phyloP scores from a whole-genome alignment of 2,113 vertebrate genomes.

The Platanista minor region DNA sequence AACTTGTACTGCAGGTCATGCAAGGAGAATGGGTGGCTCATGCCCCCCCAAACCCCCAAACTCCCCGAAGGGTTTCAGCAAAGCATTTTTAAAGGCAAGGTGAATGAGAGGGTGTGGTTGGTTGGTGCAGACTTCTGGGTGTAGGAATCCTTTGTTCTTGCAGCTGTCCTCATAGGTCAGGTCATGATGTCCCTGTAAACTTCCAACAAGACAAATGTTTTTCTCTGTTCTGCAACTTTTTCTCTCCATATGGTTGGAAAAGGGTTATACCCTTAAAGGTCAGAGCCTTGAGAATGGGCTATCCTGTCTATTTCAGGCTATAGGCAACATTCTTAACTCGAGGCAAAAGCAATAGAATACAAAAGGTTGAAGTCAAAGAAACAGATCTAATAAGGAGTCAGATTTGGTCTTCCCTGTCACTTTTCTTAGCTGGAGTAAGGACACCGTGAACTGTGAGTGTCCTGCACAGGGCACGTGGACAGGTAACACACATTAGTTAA shows the following conservation, averaged over 20 bases:
- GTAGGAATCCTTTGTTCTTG: not conserved
- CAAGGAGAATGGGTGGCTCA: not conserved
- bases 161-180: not conserved
- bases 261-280: not conserved
- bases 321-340: not conserved
- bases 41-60: not conserved
- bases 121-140: not conserved
- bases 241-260: not conserved
- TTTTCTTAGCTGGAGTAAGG: not conserved
- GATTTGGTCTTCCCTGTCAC: rapidly evolving
- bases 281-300: not conserved
- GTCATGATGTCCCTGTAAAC: not conserved
- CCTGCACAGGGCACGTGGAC: not conserved
- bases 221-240: not conserved
- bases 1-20: not conserved
- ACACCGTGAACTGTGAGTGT: not conserved
- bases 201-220: too few species aligned
- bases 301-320: not conserved
- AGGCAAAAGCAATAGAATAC: not conserved
- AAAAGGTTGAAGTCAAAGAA: not conserved
- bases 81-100: not conserved
- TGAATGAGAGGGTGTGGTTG: too few species aligned
- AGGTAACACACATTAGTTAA: not conserved
- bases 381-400: not conserved
- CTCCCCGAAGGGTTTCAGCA: not conserved